A percentile compares a stretch with the other conserved stretches of the same genome.
Conservation (phyloP, 2,113 vertebrate species). For the Anthoscopus minutus region DNA sequence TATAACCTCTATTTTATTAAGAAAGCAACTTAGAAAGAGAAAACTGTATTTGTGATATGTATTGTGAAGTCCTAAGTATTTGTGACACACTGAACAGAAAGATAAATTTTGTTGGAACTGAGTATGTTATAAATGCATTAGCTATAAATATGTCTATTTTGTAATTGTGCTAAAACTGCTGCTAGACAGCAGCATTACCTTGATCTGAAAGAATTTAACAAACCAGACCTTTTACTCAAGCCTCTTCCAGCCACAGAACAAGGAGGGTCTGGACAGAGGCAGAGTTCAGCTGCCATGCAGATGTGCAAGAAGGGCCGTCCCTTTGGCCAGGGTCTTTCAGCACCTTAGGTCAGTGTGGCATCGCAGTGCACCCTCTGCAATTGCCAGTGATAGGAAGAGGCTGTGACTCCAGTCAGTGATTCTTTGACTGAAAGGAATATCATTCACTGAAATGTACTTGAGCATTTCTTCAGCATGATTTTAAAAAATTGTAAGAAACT, state of each 20-base stretch:
- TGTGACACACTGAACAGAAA: neutral
- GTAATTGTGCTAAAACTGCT: neutral
- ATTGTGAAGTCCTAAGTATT: neutral
- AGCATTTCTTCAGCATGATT: neutral
- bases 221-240: neutral
- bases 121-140: neutral
- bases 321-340: neutral
- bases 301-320: rapidly evolving
- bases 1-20: neutral
- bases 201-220: neutral
- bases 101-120: neutral
- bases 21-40: neutral
- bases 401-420: neutral
- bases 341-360: neutral
- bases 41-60: neutral
- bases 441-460: neutral
- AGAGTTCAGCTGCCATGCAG: neutral
- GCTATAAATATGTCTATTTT: neutral
- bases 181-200: neutral
- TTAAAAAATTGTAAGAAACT: neutral
- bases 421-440: neutral
- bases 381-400: neutral
- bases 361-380: neutral
- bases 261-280: neutral
- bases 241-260: neutral